phyloP scores from a whole-genome alignment of 2,888 invertebrate genomes.

The Congeria kusceri region DNA sequence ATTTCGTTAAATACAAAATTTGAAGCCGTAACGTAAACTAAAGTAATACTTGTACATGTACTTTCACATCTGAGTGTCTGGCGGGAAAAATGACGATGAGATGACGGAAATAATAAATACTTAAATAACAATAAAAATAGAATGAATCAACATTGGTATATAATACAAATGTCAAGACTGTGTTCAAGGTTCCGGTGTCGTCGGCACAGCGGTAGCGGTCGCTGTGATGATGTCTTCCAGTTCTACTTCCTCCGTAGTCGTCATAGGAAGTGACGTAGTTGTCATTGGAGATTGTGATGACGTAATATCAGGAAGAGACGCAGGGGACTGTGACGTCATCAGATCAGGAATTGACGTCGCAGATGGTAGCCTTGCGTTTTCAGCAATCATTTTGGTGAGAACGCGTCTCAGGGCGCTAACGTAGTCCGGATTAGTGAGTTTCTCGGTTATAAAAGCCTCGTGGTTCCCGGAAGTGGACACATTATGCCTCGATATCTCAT shows the following conservation, averaged over 20 bases:
- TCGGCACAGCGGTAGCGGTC: background rate
- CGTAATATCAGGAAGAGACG: background rate
- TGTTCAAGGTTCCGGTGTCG: no score
- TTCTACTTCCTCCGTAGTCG: constrained; percentile 25
- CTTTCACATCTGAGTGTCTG: no score
- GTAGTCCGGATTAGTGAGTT: constrained; percentile 20
- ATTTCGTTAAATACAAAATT: no score
- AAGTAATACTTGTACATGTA: no score
- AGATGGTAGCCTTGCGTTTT: constrained; percentile 1
- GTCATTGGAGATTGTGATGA: background rate
- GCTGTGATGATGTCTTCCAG: constrained; percentile 16
- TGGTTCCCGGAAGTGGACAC: background rate
- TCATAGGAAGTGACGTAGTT: constrained; percentile 9
- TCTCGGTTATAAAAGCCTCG: constrained; percentile 1
- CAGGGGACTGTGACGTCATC: background rate
- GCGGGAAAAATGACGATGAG: no score
- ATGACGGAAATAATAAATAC: no score
- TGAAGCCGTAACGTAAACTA: no score
- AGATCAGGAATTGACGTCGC: background rate
- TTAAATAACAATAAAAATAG: no score
- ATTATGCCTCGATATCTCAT: constrained; percentile 7
- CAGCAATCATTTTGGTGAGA: constrained; percentile 7
- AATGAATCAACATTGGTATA: no score
- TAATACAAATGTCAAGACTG: no score
- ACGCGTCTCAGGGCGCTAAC: constrained; percentile 4